Conservation (phyloP, 2,888 invertebrate species). For the Lasioglossum zephyrum region DNA sequence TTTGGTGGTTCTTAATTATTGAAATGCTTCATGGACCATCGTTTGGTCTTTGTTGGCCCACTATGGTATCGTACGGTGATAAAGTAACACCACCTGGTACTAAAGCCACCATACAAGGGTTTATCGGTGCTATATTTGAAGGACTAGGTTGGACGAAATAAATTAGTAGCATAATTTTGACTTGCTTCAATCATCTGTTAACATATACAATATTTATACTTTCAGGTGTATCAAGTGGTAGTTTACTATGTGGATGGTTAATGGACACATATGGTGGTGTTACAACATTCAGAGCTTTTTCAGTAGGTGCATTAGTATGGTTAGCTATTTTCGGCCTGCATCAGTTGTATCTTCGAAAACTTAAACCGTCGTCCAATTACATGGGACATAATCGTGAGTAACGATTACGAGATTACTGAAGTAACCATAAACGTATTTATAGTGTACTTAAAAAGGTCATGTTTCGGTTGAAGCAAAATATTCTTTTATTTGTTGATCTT, state of each 20-base stretch:
- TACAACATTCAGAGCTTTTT: conserved; percentile 90
- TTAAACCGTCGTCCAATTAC: conserved; percentile 78
- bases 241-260: conserved; percentile 90
- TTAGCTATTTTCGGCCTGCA: conserved; percentile 79
- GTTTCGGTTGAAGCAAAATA: conserved; percentile 24
- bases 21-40: conserved; percentile 95
- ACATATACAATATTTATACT: conserved; percentile 13
- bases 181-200: conserved; percentile 3
- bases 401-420: conserved; percentile 62
- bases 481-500: conserved; percentile 41
- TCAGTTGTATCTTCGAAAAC: conserved; percentile 77
- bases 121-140: conserved; percentile 94
- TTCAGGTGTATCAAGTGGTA: conserved; percentile 90
- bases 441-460: conserved; percentile 25
- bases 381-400: conserved; percentile 83
- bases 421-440: conserved; percentile 10
- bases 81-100: conserved; percentile 93
- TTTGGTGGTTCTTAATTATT: conserved; percentile 94
- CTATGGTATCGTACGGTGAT: conserved; percentile 95
- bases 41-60: conserved; percentile 94
- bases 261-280: conserved; percentile 89
- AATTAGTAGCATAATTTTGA: conserved; percentile 3
- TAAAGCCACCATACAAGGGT: conserved; percentile 93
- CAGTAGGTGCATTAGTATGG: conserved; percentile 88
- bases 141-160: conserved; percentile 87